phyloP scores from a whole-genome alignment of 2,888 invertebrate species.

The Nebria salina region DNA sequence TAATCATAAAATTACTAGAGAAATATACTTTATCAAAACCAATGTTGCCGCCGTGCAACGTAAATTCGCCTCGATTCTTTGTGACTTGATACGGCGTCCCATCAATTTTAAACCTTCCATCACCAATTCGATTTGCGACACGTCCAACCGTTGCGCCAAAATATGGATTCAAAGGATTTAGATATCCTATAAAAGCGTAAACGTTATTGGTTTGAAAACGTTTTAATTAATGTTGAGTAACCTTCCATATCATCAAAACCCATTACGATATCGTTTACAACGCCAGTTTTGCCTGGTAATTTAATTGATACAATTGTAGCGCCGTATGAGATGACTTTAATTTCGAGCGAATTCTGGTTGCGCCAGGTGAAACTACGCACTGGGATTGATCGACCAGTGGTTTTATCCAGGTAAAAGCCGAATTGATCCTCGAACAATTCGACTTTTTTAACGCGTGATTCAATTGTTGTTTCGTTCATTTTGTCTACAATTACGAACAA shows the following conservation, averaged over 20 bases:
- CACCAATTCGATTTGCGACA: slow-evolving; percentile 82
- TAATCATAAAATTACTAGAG: slow-evolving; percentile 1
- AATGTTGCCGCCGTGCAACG: slow-evolving; percentile 84
- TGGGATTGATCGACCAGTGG: slow-evolving; percentile 58
- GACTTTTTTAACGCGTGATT: slow-evolving; percentile 49
- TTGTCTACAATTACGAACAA: not conserved
- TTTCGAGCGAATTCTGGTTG: slow-evolving; percentile 61
- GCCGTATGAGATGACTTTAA: slow-evolving; percentile 83
- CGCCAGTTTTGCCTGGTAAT: slow-evolving; percentile 79
- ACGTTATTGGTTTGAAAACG: slow-evolving; percentile 5
- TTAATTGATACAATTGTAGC: slow-evolving; percentile 84
- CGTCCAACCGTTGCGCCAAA: slow-evolving; percentile 90
- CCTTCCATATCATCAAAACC: slow-evolving; percentile 87
- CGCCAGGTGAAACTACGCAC: slow-evolving; percentile 74
- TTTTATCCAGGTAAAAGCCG: slow-evolving; percentile 56
- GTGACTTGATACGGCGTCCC: slow-evolving; percentile 76
- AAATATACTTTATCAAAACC: slow-evolving; percentile 80
- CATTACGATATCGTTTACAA: slow-evolving; percentile 79
- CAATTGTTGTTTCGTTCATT: slow-evolving; percentile 35
- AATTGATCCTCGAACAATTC: slow-evolving; percentile 59
- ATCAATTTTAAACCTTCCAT: slow-evolving; percentile 75
- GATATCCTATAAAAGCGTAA: slow-evolving; percentile 68
- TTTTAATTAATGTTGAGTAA: slow-evolving; percentile 55
- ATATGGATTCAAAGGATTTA: slow-evolving; percentile 76
- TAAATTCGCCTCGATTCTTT: slow-evolving; percentile 74